Base-by-base conservation (phyloP, 2,113 vertebrate genomes). In the Seriola dumerili region DNA sequence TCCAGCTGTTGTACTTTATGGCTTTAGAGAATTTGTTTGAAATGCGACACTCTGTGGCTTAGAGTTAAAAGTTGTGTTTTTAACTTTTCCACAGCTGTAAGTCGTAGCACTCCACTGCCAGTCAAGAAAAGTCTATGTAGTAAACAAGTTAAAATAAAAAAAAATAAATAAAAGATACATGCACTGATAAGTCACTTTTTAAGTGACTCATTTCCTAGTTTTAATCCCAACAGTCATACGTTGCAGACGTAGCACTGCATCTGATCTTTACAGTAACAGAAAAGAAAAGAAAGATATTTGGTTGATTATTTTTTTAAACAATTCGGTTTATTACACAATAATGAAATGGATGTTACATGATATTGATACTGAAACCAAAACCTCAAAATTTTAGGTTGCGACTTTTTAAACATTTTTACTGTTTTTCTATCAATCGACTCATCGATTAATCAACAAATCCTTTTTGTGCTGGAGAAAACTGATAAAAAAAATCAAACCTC, bases 61-160 rank as follows among this genome's bases (percentile, higher is more conserved):
- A 5, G 14, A n/a, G 55, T 52, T 55, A 54, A 68, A 59, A 44
- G 34, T 55, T 57, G 7, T 21, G 17, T 29, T 42, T 40, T n/a
- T 12, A 3, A n/a, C 10, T 59, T 44, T 50, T 29, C 12, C 7
- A 42, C 14, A 71, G 19, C 71, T 61, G 46, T 46, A 0, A 29
- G 46, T 29, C 4, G 1, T 17, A 75, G 84, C 61, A 23, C 59
- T 32, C 38, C 58, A 69, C 74, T 76, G 79, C 80, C 76, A 64
- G 9, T 69, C 17, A 34, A 57, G 29, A 57, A 19, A 59, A 61
- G 34, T 58, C 9, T 23, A n/a, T 70, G 17, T 48, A 29, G 19
- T 59, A 38, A 38, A 25, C 5, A 25, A 44, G 34, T 48, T n/a
- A 1, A 62, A 46, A 34, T 5, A 50, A 50, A 6, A 48, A 17